These are phyloP conservation scores for Leptogaster cylindrica DNA, from an alignment of 2,888 invertebrate species.

Conservation along the genomic window DNA sequence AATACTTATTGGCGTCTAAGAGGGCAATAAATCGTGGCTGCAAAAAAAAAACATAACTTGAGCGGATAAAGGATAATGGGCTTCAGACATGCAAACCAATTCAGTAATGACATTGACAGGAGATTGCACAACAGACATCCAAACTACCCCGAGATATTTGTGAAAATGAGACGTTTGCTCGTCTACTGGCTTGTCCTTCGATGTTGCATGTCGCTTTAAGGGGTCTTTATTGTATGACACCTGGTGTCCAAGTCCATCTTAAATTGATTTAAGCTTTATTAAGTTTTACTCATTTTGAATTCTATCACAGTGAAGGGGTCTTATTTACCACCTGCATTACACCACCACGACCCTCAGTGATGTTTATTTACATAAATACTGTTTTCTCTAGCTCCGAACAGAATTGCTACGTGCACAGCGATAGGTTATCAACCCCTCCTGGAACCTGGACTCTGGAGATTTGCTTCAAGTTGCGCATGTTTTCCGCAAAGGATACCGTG, in stretches of 20 bases:
- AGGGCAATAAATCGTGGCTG: slow-evolving; percentile 19
- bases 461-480: too few species aligned
- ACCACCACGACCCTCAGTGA: not conserved
- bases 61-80: slow-evolving; percentile 23
- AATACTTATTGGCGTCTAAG: slow-evolving; percentile 27
- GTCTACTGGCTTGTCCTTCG: too few species aligned
- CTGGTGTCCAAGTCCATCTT: slow-evolving; percentile 30
- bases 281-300: slow-evolving; percentile 15
- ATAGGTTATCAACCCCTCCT: too few species aligned
- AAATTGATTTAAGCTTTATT: slow-evolving; percentile 33
- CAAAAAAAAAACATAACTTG: slow-evolving; percentile 17
- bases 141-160: not conserved
- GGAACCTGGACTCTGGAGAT: too few species aligned
- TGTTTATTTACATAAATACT: slow-evolving; percentile 24
- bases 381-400: not conserved
- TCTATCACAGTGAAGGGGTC: slow-evolving; percentile 18
- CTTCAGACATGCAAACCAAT: slow-evolving; percentile 33
- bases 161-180: too few species aligned
- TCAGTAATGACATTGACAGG: not conserved
- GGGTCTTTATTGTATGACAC: slow-evolving; percentile 3
- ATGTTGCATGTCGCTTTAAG: too few species aligned
- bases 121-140: slow-evolving; percentile 4
- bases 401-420: too few species aligned
- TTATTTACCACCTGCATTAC: slow-evolving; percentile 31
- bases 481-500: too few species aligned